phyloP scores from a whole-genome alignment of 2,888 invertebrate genomes.

The Sinotaia quadrata region DNA sequence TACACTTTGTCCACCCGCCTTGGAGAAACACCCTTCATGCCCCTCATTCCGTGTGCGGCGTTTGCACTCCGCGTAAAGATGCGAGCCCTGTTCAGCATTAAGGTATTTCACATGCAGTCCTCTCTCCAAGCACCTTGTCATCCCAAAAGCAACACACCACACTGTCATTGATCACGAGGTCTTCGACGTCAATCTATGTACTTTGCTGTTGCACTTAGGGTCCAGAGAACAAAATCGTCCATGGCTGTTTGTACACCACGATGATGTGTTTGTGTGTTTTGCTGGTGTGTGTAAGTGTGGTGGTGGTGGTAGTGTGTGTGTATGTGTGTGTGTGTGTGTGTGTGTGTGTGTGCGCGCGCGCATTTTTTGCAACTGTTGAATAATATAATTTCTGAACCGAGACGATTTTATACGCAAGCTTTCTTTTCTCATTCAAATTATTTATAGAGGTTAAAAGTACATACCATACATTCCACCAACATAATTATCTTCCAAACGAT shows the following conservation, averaged over 20 bases:
- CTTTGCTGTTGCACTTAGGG: neutral
- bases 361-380: no score
- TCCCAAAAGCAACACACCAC: neutral
- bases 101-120: constrained; percentile 41
- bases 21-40: constrained; percentile 64
- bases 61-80: constrained; percentile 62
- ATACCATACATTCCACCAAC: no score
- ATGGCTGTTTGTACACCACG: neutral
- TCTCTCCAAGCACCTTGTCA: neutral
- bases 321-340: constrained; percentile 20
- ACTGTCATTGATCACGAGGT: neutral
- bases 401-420: no score
- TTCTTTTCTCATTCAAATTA: no score
- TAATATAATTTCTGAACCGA: no score
- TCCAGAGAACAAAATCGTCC: neutral
- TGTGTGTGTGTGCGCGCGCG: constrained; percentile 6
- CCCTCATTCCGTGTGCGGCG: constrained; percentile 61
- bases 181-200: neutral
- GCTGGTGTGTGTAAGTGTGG: neutral
- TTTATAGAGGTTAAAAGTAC: no score
- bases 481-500: no score
- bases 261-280: neutral
- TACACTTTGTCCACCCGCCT: constrained; percentile 58
- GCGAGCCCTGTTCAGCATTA: constrained; percentile 61
- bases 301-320: no score